Evolutionary conservation across 2,113 vertebrate genomes (phyloP).

Genomic region (Tinamus guttatus): DNA sequence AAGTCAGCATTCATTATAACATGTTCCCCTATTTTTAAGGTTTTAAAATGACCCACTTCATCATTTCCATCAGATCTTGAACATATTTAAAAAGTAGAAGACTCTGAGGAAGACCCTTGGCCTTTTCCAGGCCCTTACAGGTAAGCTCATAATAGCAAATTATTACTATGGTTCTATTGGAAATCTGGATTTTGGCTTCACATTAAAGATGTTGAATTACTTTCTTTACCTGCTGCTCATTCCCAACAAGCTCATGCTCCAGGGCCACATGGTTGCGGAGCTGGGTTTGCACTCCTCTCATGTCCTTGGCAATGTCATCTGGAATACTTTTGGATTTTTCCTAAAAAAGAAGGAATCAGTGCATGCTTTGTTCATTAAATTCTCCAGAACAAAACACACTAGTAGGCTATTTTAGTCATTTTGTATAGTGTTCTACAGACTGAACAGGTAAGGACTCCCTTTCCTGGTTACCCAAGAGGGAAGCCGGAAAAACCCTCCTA

Average conservation of each 20-base stretch:
- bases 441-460: neutral
- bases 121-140: neutral
- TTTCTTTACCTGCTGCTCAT: constrained; percentile 82
- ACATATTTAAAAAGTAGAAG: neutral
- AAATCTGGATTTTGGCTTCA: neutral
- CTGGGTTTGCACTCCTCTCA: constrained; percentile 83
- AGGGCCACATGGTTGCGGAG: constrained; percentile 84
- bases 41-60: neutral
- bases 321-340: constrained; percentile 86
- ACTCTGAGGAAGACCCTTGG: neutral
- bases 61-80: neutral
- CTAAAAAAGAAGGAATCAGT: constrained; percentile 57
- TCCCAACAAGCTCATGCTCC: constrained; percentile 80
- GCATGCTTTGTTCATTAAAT: neutral
- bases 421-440: no score
- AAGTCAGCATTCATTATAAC: neutral
- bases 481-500: neutral
- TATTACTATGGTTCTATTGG: neutral
- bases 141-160: neutral
- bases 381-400: neutral
- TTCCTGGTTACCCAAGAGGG: neutral
- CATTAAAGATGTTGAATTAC: neutral
- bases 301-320: constrained; percentile 84
- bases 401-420: neutral
- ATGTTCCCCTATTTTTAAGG: neutral